Evolutionary conservation across 2,113 vertebrate genomes (phyloP).

Genomic region (Hippocampus zosterae): DNA sequence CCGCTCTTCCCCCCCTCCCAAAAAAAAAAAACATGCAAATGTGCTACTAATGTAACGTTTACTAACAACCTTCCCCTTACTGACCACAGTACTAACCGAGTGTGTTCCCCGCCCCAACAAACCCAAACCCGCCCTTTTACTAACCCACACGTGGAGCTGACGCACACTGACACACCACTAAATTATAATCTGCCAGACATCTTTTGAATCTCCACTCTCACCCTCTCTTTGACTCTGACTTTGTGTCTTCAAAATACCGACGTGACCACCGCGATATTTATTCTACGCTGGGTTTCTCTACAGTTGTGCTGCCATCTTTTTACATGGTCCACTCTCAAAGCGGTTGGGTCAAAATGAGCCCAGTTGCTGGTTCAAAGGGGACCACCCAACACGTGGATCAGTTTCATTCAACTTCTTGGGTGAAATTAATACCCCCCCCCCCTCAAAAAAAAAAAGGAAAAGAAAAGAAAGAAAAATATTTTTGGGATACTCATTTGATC

Average conservation of each 20-base stretch:
- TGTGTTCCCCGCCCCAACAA: constrained; percentile 66
- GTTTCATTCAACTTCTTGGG: too few species aligned
- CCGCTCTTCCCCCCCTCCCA: not conserved
- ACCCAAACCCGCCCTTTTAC: constrained; percentile 41
- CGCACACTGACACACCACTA: not conserved
- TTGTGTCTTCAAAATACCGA: not conserved
- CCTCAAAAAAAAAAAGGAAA: too few species aligned
- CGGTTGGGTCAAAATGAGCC: not conserved
- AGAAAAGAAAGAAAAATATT: too few species aligned
- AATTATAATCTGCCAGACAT: constrained; percentile 69
- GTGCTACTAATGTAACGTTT: constrained; percentile 75
- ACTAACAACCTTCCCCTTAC: constrained; percentile 81
- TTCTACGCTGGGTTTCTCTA: constrained; percentile 16
- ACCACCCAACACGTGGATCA: too few species aligned
- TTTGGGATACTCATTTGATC: too few species aligned
- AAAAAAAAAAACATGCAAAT: constrained; percentile 66
- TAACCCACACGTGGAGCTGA: constrained; percentile 27
- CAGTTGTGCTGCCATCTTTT: constrained; percentile 18
- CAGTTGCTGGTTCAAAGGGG: too few species aligned
- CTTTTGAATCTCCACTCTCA: constrained; percentile 26
- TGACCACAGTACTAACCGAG: constrained; percentile 78
- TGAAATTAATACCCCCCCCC: too few species aligned
- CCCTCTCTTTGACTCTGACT: too few species aligned
- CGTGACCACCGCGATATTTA: constrained; percentile 5
- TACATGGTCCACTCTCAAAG: not conserved